Percentiles rank a stretch among this genome's conserved stretches.
Conservation (phyloP, 2,888 invertebrate species). For the Chironomus tentans region DNA sequence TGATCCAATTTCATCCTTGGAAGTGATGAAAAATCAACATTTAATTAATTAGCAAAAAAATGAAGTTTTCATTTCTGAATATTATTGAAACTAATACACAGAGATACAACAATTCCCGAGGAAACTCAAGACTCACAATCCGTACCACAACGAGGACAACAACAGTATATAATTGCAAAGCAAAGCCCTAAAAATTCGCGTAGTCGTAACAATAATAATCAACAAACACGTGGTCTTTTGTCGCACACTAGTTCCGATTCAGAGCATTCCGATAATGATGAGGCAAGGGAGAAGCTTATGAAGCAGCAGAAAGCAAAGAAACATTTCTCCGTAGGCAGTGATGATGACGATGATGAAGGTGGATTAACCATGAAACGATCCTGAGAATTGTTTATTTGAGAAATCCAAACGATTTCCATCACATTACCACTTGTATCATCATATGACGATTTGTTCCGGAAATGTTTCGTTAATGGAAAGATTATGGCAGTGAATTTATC, state of each 20-base stretch:
- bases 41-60: too few species aligned
- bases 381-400: conserved; percentile 1
- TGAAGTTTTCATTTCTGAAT: too few species aligned
- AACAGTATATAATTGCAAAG: neutral
- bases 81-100: neutral
- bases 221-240: neutral
- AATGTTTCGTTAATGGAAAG: neutral
- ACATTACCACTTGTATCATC: neutral
- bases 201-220: neutral
- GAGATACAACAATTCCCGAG: neutral
- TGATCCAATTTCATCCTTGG: neutral
- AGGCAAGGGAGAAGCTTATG: neutral
- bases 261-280: neutral
- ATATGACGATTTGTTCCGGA: neutral
- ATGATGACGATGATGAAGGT: neutral
- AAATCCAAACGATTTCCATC: neutral
- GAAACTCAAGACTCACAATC: neutral
- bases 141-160: neutral
- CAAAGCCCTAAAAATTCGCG: neutral
- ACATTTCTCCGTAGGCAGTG: neutral
- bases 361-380: conserved; percentile 1
- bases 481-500: neutral
- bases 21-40: too few species aligned
- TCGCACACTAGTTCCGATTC: neutral
- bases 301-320: neutral